Evolutionary conservation across 2,113 vertebrate species (phyloP).

Genomic region (Coregonus clupeaformis): DNA sequence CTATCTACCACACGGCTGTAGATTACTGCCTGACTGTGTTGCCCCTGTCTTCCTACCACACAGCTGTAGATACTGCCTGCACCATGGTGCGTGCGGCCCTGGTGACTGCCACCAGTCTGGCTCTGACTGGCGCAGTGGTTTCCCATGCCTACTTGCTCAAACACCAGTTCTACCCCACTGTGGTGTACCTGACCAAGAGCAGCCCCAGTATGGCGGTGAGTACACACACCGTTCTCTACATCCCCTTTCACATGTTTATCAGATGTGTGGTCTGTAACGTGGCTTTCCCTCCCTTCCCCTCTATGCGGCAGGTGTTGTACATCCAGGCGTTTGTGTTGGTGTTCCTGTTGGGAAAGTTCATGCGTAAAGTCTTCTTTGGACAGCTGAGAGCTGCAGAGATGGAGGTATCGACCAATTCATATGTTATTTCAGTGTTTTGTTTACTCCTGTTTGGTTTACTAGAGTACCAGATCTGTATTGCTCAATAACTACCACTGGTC

Average conservation of each 20-base stretch:
- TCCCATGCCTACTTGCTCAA: conserved; percentile 93
- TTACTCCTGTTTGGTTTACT: background rate
- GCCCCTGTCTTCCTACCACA: background rate
- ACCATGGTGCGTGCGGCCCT: conserved; percentile 85
- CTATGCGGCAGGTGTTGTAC: conserved; percentile 81
- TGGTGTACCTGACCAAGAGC: conserved; percentile 96
- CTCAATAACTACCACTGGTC: background rate
- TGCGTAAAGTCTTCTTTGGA: conserved; percentile 95
- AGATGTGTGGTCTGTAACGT: no score
- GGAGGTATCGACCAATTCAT: conserved; percentile 77
- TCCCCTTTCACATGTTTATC: no score
- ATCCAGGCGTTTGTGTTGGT: conserved; percentile 94
- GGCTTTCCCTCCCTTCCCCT: background rate
- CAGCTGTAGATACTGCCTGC: conserved; percentile 25
- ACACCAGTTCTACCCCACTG: conserved; percentile 96
- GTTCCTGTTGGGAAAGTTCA: conserved; percentile 91
- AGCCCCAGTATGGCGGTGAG: conserved; percentile 98
- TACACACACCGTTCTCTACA: conserved; percentile 13
- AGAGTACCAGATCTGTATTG: background rate
- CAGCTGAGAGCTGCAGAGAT: conserved; percentile 91
- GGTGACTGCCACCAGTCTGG: conserved; percentile 90
- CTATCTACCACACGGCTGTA: no score
- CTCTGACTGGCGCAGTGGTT: conserved; percentile 88
- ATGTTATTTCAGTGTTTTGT: background rate
- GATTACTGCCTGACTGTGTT: no score